Conservation (phyloP, 2,113 vertebrate species). For the Variabilichromis moorii region DNA sequence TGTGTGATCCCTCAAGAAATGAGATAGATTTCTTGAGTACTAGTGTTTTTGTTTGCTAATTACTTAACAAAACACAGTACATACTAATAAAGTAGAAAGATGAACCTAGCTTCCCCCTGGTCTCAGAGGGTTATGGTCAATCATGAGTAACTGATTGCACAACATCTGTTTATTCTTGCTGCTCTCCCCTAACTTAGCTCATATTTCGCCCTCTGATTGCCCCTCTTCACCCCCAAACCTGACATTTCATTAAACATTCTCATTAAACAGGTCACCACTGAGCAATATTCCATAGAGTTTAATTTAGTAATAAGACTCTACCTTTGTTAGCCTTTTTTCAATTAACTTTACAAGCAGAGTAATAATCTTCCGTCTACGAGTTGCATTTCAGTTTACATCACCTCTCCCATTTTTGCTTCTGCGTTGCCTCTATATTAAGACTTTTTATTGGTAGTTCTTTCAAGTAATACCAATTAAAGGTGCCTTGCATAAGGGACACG, state of each 20-base stretch:
- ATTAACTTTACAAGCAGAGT: background rate
- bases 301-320: background rate
- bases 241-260: slow-evolving; percentile 65
- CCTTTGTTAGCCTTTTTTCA: background rate
- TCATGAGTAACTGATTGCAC: background rate
- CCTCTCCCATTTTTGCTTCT: background rate
- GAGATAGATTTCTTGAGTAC: background rate
- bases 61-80: background rate
- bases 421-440: slow-evolving; percentile 83
- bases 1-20: background rate
- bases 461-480: background rate
- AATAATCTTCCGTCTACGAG: background rate
- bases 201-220: background rate
- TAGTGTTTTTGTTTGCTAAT: background rate
- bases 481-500: background rate
- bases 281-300: background rate
- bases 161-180: slow-evolving; percentile 16
- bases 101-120: background rate
- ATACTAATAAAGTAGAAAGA: background rate
- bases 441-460: slow-evolving; percentile 31
- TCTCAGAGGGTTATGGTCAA: background rate
- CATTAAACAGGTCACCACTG: background rate
- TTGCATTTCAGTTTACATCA: background rate
- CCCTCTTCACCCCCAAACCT: slow-evolving; percentile 46
- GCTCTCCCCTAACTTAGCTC: background rate